A percentile compares a stretch with the other conserved stretches of the same genome.
These are phyloP conservation scores for Chionomys nivalis DNA, from an alignment of 2,113 vertebrate genomes.

Conservation along the genomic window DNA sequence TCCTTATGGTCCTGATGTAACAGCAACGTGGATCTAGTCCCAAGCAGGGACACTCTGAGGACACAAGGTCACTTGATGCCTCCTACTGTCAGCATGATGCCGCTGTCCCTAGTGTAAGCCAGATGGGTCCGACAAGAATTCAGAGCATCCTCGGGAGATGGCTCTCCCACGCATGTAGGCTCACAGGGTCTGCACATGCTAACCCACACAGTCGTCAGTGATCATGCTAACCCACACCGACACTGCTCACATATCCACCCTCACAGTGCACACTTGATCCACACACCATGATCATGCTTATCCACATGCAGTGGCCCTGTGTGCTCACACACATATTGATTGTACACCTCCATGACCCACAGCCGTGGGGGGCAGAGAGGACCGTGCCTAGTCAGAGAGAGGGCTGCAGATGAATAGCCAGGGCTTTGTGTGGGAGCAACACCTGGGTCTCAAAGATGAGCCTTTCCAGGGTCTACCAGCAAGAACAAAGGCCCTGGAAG, in stretches of 20 bases:
- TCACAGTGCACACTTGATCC: background rate
- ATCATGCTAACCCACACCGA: background rate
- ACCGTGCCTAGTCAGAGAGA: background rate
- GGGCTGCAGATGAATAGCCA: background rate
- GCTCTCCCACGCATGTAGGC: no score
- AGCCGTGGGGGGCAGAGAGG: background rate
- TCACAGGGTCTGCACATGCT: background rate
- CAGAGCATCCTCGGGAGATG: background rate
- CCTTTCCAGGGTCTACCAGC: background rate
- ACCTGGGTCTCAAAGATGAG: background rate
- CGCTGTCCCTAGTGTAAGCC: background rate
- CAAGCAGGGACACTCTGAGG: background rate
- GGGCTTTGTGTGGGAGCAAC: background rate
- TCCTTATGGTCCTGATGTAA: background rate
- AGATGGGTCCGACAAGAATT: background rate
- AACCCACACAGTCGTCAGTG: background rate
- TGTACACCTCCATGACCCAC: fast-evolving
- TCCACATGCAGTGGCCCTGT: background rate
- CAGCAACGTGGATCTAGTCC: fast-evolving
- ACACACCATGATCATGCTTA: background rate
- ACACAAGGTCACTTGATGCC: background rate
- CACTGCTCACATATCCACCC: background rate
- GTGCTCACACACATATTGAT: background rate
- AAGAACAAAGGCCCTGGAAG: no score
- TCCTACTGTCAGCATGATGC: fast-evolving